phyloP scores from a whole-genome alignment of 2,888 invertebrate species.

The Heliconius cydno region DNA sequence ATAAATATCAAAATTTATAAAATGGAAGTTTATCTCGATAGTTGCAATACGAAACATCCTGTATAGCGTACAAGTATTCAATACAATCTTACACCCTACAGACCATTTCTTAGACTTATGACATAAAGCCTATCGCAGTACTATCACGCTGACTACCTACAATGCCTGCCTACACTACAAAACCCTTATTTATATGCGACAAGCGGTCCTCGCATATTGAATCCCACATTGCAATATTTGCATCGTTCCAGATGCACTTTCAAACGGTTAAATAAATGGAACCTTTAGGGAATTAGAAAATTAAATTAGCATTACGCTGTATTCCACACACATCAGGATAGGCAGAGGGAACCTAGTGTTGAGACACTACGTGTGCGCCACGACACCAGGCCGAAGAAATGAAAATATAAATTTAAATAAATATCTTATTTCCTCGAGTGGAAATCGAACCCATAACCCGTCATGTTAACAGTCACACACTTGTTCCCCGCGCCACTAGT shows the following conservation, averaged over 20 bases:
- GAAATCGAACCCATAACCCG: too few relatives aligned
- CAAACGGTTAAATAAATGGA: slow-evolving; percentile 52
- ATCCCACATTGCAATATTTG: slow-evolving; percentile 48
- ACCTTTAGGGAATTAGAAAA: slow-evolving; percentile 35
- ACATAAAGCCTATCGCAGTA: slow-evolving; percentile 41
- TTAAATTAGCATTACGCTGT: too few relatives aligned
- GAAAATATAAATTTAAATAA: too few relatives aligned
- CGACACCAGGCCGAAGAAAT: too few relatives aligned
- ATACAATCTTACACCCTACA: slow-evolving; percentile 4
- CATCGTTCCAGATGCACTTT: slow-evolving; percentile 54
- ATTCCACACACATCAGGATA: too few relatives aligned
- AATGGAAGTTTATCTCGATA: neutral
- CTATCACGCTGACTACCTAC: slow-evolving; percentile 34
- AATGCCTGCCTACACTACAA: slow-evolving; percentile 38
- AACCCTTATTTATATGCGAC: slow-evolving; percentile 40
- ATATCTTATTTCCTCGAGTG: too few relatives aligned
- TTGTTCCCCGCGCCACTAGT: too few relatives aligned
- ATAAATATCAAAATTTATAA: neutral
- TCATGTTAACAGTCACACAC: too few relatives aligned
- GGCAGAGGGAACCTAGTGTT: too few relatives aligned
- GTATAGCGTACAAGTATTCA: neutral
- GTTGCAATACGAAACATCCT: neutral
- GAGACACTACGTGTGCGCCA: too few relatives aligned
- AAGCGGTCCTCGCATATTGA: slow-evolving; percentile 42
- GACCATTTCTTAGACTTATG: slow-evolving; percentile 36